phyloP scores from a whole-genome alignment of 2,113 vertebrate genomes.

The Turdus rufiventris region DNA sequence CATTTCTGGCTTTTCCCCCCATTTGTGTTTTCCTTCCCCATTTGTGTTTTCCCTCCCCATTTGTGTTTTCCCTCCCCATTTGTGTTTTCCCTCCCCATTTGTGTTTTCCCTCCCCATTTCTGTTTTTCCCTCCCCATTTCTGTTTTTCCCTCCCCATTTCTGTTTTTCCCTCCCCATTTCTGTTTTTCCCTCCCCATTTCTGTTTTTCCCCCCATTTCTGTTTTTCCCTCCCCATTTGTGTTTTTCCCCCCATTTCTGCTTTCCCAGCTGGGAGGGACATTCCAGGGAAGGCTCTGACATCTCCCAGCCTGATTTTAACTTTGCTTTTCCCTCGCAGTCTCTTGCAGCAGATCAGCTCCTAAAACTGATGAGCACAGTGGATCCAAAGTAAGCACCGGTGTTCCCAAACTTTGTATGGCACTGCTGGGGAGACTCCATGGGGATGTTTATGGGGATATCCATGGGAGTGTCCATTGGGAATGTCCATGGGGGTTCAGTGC shows the following conservation, averaged over 20 bases:
- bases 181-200: no score
- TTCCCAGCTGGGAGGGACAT: background rate
- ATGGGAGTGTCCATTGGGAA: no score
- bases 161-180: no score
- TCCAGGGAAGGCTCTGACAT: fast-evolving
- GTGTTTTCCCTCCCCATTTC: no score
- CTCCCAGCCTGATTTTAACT: background rate
- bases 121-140: no score
- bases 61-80: no score
- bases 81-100: background rate
- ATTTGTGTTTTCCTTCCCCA: background rate
- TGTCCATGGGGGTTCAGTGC: no score
- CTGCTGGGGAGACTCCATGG: fast-evolving
- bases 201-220: no score
- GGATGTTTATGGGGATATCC: no score
- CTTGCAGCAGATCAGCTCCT: constrained; percentile 94
- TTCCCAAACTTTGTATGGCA: fast-evolving
- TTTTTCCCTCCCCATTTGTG: no score
- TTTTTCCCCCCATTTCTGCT: background rate
- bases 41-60: background rate
- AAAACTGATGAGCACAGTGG: constrained; percentile 97
- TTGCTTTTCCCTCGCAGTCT: constrained; percentile 70
- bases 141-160: no score
- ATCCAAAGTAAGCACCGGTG: constrained; percentile 89
- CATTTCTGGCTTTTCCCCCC: no score